Conservation (phyloP, 1,140 invertebrate species). For the Mamestra configurata region DNA sequence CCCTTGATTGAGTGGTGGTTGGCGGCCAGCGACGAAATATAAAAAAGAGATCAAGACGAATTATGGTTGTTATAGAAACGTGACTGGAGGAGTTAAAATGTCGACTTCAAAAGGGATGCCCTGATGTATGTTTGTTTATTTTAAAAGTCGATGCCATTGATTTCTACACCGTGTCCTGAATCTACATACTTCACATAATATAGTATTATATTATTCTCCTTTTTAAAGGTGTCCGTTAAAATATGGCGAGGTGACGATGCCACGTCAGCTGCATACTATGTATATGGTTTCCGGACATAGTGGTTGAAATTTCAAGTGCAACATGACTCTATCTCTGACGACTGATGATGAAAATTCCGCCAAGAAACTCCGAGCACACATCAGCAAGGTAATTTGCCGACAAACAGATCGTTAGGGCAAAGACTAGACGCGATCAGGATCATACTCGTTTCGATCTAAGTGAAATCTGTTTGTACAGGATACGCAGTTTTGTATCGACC, state of each 20-base stretch:
- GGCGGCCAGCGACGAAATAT: conserved; percentile 21
- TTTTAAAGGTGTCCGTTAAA: too few species aligned
- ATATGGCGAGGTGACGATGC: too few species aligned
- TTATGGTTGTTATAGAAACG: conserved; percentile 22
- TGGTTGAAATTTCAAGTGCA: too few species aligned
- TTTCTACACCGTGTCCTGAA: too few species aligned
- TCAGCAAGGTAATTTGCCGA: neutral
- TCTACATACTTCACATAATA: too few species aligned
- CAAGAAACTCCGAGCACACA: neutral
- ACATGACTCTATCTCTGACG: too few species aligned
- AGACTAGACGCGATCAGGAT: conserved; percentile 14
- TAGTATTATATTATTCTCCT: too few species aligned
- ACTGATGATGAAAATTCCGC: too few species aligned
- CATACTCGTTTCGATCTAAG: conserved; percentile 1
- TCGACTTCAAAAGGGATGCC: neutral
- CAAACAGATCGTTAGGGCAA: neutral
- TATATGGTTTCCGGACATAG: too few species aligned
- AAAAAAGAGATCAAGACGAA: conserved; percentile 45
- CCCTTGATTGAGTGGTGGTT: conserved; percentile 23
- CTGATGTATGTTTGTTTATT: too few species aligned
- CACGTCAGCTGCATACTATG: too few species aligned
- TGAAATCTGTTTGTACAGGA: conserved; percentile 23
- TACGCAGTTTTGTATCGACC: neutral
- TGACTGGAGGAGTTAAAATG: conserved; percentile 19
- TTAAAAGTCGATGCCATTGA: too few species aligned